Conservation (phyloP, 2,888 invertebrate species). For the Volucella inanis region DNA sequence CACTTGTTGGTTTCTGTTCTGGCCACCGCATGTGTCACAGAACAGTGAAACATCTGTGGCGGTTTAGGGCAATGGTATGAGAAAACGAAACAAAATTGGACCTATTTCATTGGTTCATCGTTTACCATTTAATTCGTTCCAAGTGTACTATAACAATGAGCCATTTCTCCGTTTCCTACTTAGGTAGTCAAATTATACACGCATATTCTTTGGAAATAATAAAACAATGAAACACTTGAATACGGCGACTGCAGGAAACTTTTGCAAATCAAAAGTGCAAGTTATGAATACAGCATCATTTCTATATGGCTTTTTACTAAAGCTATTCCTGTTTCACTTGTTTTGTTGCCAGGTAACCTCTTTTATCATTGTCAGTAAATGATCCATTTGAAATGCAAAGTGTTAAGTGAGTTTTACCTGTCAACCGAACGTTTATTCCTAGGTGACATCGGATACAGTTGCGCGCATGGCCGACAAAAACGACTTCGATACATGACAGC, state of each 20-base stretch:
- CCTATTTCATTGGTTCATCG: slow-evolving; percentile 28
- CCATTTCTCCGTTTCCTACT: slow-evolving; percentile 16
- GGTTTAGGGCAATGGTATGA: slow-evolving; percentile 1
- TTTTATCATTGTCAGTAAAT: no score
- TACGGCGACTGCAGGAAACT: slow-evolving; percentile 7
- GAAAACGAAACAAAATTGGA: slow-evolving; percentile 11
- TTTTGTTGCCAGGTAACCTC: no score
- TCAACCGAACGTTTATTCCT: no score
- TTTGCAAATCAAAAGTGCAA: slow-evolving; percentile 17
- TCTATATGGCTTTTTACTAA: no score
- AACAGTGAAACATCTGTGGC: slow-evolving; percentile 8
- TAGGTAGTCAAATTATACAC: no score
- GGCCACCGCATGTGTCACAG: slow-evolving; percentile 26
- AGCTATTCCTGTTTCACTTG: no score
- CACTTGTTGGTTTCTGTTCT: slow-evolving; percentile 21
- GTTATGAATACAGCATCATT: slow-evolving; percentile 22
- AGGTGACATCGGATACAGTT: no score
- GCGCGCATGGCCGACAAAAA: no score
- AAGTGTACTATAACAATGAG: slow-evolving; percentile 20
- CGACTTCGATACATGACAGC: no score
- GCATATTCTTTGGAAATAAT: no score
- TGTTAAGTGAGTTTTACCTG: no score
- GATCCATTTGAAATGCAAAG: no score
- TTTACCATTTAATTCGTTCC: slow-evolving; percentile 20
- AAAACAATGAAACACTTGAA: slow-evolving; percentile 8